Percentiles rank a stretch among this genome's conserved stretches.
Evolutionary conservation across 1,140 invertebrate species (phyloP).

Genomic region (Himalopsyche phryganea): DNA sequence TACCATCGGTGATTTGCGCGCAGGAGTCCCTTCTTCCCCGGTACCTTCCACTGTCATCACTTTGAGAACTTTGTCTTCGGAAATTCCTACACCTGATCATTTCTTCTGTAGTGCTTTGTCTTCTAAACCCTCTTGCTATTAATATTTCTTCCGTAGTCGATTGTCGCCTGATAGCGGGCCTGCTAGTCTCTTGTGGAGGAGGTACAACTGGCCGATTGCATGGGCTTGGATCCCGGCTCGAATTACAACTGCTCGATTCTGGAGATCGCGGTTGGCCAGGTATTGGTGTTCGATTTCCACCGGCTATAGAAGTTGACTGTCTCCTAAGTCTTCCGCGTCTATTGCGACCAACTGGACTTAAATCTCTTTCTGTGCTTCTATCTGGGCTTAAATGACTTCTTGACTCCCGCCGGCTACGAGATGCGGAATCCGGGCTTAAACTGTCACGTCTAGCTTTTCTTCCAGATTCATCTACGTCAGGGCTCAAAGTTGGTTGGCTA

Average conservation of each 20-base stretch:
- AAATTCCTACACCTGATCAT: constrained; percentile 89
- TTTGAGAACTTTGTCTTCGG: constrained; percentile 74
- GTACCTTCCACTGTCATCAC: constrained; percentile 69
- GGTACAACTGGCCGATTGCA: constrained; percentile 55
- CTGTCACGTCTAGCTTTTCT: constrained; percentile 77
- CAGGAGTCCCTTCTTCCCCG: constrained; percentile 80
- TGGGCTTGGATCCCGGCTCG: constrained; percentile 68
- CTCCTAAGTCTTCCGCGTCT: constrained; percentile 65
- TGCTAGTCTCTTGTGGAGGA: constrained; percentile 52
- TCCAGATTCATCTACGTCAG: constrained; percentile 62
- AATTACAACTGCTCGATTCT: constrained; percentile 72
- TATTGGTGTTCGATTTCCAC: constrained; percentile 46
- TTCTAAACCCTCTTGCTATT: constrained; percentile 81
- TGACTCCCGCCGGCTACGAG: constrained; percentile 58
- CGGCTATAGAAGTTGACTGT: constrained; percentile 74
- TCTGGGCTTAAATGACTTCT: constrained; percentile 77
- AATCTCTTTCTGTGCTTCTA: constrained; percentile 65
- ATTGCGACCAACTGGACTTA: constrained; percentile 64
- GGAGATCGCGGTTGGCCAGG: constrained; percentile 57
- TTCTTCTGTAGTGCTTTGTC: constrained; percentile 87
- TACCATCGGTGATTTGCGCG: constrained; percentile 86
- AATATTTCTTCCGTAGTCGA: constrained; percentile 90
- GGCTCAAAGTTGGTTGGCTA: constrained; percentile 74
- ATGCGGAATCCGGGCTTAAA: constrained; percentile 82
- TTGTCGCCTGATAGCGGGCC: constrained; percentile 75